Evolutionary conservation across 2,113 vertebrate species (phyloP).

Genomic region (Leptobrachium leishanense): DNA sequence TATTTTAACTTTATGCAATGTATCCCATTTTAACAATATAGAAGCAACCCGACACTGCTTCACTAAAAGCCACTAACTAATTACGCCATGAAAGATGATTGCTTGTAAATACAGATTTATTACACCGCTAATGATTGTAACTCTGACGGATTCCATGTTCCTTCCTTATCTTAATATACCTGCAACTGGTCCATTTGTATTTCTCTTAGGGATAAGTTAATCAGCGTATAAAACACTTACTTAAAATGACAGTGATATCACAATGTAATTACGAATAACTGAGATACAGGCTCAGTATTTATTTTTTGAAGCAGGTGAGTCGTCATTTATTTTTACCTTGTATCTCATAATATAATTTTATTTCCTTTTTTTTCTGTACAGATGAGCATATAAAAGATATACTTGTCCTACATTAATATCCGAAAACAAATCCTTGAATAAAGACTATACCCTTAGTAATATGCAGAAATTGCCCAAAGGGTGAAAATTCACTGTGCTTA

Average conservation of each 20-base stretch:
- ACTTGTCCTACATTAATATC: conserved; percentile 16
- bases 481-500: not conserved
- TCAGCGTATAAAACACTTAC: conserved; percentile 12
- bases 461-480: not conserved
- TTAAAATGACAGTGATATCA: conserved; percentile 32
- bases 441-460: conserved; percentile 1
- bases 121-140: no score
- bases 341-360: conserved; percentile 24
- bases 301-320: conserved; percentile 5
- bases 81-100: no score
- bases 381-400: conserved; percentile 29
- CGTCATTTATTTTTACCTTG: not conserved
- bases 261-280: conserved; percentile 18
- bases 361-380: conserved; percentile 7
- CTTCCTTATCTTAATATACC: no score
- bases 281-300: conserved; percentile 20
- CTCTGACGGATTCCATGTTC: no score
- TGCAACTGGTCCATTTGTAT: not conserved
- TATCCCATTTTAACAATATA: no score
- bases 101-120: no score
- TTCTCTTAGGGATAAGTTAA: conserved; percentile 9
- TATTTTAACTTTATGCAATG: no score
- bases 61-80: no score
- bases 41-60: no score
- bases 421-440: conserved; percentile 14